A percentile compares a stretch with the other conserved stretches of the same genome.
These are phyloP conservation scores for Emys orbicularis DNA, from an alignment of 2,797 vertebrate species.

Conservation along the genomic window DNA sequence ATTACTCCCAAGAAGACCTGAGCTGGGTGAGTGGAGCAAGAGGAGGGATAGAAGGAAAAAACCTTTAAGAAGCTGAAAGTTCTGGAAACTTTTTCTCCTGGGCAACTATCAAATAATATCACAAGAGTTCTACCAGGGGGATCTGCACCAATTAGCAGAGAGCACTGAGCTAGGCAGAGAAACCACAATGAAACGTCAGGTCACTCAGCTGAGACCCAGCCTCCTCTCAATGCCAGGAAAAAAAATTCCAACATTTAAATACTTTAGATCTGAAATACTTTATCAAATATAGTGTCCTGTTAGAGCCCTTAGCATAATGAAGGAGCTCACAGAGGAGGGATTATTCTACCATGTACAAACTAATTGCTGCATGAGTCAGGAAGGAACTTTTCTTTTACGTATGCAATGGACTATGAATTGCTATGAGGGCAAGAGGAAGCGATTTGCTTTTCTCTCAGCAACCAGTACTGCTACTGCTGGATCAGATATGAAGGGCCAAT, in stretches of 20 bases:
- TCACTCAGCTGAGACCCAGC: constrained; percentile 11
- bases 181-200: background rate
- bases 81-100: background rate
- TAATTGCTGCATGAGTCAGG: background rate
- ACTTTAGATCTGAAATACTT: background rate
- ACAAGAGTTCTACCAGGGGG: background rate
- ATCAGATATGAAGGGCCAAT: constrained; percentile 40
- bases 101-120: background rate
- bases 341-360: constrained; percentile 18
- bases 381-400: background rate
- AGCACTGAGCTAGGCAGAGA: background rate
- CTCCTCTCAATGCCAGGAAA: background rate
- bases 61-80: background rate
- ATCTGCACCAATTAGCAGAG: background rate
- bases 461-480: constrained; percentile 47
- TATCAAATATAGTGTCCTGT: background rate
- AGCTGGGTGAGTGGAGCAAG: background rate
- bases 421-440: constrained; percentile 28
- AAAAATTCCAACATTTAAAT: constrained; percentile 14
- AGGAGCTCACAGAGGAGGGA: background rate
- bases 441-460: background rate
- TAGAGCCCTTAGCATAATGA: background rate
- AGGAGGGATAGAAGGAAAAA: background rate
- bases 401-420: background rate
- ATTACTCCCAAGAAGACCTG: background rate